Base-by-base conservation (phyloP, 30 jellyfish, hydroid and myxozoan species). In the Cassiopea andromeda region DNA sequence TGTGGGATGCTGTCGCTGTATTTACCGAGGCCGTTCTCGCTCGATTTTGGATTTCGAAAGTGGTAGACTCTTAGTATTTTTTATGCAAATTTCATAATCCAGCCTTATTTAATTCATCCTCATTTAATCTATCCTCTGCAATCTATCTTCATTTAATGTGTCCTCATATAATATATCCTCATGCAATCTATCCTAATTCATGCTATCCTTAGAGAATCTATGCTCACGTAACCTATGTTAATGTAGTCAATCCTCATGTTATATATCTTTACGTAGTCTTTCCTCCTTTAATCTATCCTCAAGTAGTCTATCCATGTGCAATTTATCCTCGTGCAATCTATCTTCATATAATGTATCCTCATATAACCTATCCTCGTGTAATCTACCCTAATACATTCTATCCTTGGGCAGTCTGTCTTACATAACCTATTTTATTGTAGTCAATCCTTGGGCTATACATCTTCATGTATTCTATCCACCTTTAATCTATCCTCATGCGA, bases 21-120 rank as follows among this genome's bases (percentile, higher is more conserved):
- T 78, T 86, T 61, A 27, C 75, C 9, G 93, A 86, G 16, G 83
- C 93, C 9, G 82, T 86, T 27, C 49, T 86, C 44, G 9, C 89
- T 46, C 77, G 93, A 45, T 61, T 86, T 44, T 86, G 93, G 93
- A 86, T 72, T 48, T 58, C 93, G 6, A 82, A 86, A 75, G 48
- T 73, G 93, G 93, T 75, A 75, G 6, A 59, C 15, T 50, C 49
- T 4, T 70, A 45, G 54, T 54, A 54, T 10, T 10, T 3, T 54
- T 3, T 54, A 54, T 54, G 64, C 38, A 27, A 27, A 27, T 27
- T 27, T 27, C 38, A 27, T 27, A 27, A 27, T 27, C 38, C 38
- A 27, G 38, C 38, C 38, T 27, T 27, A 27, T 27, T 27, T 27
- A 27, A 27, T 27, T 27, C 38, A 27, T 27, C 38, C 38, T 27